phyloP scores from a whole-genome alignment of 2,888 invertebrate genomes.

The Balanococcus diminutus region DNA sequence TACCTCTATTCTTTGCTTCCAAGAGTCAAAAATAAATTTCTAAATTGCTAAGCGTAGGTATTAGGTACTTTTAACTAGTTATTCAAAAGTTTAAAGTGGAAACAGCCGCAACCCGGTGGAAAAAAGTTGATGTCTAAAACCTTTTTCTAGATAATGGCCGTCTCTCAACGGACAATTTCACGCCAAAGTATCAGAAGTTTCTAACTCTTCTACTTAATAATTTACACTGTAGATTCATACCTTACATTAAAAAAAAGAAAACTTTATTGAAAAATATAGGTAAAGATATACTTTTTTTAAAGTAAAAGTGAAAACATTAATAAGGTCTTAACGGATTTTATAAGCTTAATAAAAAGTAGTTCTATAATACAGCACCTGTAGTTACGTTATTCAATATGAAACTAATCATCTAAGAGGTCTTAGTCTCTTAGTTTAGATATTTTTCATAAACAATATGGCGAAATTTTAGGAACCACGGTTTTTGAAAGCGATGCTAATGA shows the following conservation, averaged over 20 bases:
- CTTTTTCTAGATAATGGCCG: neutral
- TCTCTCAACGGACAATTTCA: constrained; percentile 6
- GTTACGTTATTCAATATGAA: neutral
- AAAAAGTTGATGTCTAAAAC: constrained; percentile 22
- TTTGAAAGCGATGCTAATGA: constrained; percentile 10
- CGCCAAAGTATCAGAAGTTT: constrained; percentile 6
- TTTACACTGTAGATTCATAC: neutral
- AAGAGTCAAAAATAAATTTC: neutral
- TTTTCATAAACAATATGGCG: neutral
- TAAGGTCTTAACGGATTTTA: no score
- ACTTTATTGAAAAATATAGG: constrained; percentile 18
- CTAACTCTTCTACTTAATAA: neutral
- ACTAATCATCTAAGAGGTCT: no score
- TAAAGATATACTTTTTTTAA: neutral
- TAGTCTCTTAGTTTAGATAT: neutral
- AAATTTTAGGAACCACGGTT: neutral
- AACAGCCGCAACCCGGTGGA: neutral
- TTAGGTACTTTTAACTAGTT: neutral
- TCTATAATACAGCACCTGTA: no score
- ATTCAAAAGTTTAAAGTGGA: neutral
- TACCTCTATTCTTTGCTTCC: neutral
- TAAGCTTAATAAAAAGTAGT: no score
- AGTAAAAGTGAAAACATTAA: neutral
- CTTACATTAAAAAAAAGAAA: neutral
- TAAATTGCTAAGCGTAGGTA: neutral